Evolutionary conservation across 1,140 invertebrate species (phyloP).

Genomic region (Tachypleus tridentatus): DNA sequence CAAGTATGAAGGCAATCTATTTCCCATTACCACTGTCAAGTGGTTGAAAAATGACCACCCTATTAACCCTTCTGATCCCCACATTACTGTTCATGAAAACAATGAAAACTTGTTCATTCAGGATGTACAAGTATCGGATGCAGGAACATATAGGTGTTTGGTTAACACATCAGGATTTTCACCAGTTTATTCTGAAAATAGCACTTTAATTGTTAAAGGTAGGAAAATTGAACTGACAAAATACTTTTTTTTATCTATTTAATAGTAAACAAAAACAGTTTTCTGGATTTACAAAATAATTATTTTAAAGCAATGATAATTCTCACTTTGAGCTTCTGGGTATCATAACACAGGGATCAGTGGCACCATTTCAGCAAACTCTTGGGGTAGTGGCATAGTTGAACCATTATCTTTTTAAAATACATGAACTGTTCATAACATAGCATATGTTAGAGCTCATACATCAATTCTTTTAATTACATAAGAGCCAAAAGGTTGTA

Average conservation of each 20-base stretch:
- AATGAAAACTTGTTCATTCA: constrained; percentile 49
- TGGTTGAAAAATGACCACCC: constrained; percentile 58
- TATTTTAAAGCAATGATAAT: constrained; percentile 3
- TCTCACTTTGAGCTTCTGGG: constrained; percentile 3
- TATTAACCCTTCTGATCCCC: constrained; percentile 38
- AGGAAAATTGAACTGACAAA: constrained; percentile 18
- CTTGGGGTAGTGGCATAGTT: neutral
- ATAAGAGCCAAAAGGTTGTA: no score
- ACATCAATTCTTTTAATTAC: no score
- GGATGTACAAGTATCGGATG: constrained; percentile 45
- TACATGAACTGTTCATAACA: no score
- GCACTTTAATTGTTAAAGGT: constrained; percentile 49
- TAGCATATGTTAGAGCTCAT: no score
- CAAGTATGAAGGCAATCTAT: constrained; percentile 45
- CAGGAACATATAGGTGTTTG: constrained; percentile 53
- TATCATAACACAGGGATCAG: neutral
- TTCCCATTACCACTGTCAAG: constrained; percentile 47
- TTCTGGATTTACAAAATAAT: constrained; percentile 8
- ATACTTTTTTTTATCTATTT: neutral
- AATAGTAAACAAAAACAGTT: neutral
- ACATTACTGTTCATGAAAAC: constrained; percentile 28
- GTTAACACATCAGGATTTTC: constrained; percentile 50
- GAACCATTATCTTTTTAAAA: neutral
- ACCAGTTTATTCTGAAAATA: constrained; percentile 43
- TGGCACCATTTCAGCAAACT: neutral